Conservation (phyloP, 2,888 invertebrate species). For the Tuta absoluta region DNA sequence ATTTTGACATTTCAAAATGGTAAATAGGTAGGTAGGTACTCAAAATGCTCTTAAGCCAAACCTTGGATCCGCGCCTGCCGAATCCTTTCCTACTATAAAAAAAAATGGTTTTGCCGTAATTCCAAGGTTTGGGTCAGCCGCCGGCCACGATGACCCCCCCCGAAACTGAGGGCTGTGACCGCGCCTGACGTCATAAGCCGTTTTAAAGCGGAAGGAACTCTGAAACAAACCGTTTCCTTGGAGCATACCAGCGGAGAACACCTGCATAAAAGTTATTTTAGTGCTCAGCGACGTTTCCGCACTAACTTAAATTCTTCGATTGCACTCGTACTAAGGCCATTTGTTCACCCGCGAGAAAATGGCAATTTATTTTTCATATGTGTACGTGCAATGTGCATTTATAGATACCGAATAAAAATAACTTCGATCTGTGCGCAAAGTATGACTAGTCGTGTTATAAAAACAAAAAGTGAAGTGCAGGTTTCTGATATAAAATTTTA, state of each 20-base stretch:
- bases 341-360: slow-evolving; percentile 24
- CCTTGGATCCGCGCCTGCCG: too few relatives aligned
- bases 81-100: too few relatives aligned
- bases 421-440: background rate
- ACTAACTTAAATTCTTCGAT: slow-evolving; percentile 32
- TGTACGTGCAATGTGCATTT: slow-evolving; percentile 8
- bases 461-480: too few relatives aligned
- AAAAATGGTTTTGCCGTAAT: too few relatives aligned
- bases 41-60: too few relatives aligned
- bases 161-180: too few relatives aligned
- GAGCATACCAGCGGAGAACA: slow-evolving; percentile 26
- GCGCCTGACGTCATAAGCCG: slow-evolving; percentile 2
- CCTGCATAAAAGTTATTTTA: slow-evolving; percentile 33
- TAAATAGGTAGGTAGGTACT: too few relatives aligned
- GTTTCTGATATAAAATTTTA: too few relatives aligned
- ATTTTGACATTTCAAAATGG: too few relatives aligned
- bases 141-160: too few relatives aligned
- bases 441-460: too few relatives aligned
- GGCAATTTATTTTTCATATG: slow-evolving; percentile 8
- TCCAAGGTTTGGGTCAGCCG: too few relatives aligned
- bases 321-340: slow-evolving; percentile 26
- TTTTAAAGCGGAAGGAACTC: slow-evolving; percentile 17
- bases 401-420: slow-evolving; percentile 8
- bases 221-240: slow-evolving; percentile 28
- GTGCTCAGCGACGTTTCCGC: slow-evolving; percentile 28